Percentiles rank a stretch among this genome's conserved stretches.
Conservation (phyloP, 1,140 invertebrate species). For the Drosophila hydei region DNA sequence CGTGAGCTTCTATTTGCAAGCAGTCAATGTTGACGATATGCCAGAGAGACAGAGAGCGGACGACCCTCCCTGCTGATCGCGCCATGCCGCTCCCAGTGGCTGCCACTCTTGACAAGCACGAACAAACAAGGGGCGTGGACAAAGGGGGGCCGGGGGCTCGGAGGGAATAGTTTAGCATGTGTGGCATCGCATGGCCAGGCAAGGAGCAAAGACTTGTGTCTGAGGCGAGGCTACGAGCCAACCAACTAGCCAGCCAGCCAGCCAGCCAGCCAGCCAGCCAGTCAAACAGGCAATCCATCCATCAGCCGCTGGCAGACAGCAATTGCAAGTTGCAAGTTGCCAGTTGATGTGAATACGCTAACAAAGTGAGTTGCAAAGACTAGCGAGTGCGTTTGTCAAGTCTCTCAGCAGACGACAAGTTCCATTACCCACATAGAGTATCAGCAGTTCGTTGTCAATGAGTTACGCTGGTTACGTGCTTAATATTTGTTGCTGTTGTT, state of each 20-base stretch:
- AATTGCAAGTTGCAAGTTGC: conserved; percentile 75
- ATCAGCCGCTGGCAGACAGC: conserved; percentile 76
- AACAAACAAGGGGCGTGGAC: conserved; percentile 76
- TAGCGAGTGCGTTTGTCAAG: conserved; percentile 1
- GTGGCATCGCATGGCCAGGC: conserved; percentile 64
- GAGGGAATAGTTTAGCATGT: conserved; percentile 75
- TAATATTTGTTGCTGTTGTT: conserved; percentile 45
- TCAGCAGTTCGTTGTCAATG: not conserved
- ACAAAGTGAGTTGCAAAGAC: conserved; percentile 5
- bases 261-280: conserved; percentile 29
- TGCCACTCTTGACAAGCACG: conserved; percentile 63
- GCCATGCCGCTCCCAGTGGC: conserved; percentile 32
- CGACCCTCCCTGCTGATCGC: conserved; percentile 15
- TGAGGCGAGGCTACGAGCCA: conserved; percentile 27
- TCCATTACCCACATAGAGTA: conserved; percentile 14
- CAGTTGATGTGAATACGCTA: conserved; percentile 56
- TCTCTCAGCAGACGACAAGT: no score
- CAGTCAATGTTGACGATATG: conserved; percentile 75
- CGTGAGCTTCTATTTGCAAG: conserved; percentile 72
- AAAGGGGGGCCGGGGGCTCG: not conserved
- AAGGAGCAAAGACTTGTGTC: conserved; percentile 17
- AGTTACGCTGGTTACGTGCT: conserved; percentile 11
- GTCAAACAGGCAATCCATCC: conserved; percentile 80
- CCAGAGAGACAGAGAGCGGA: conserved; percentile 28
- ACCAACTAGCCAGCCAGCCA: no score